These are phyloP conservation scores for Dioctria linearis DNA, from an alignment of 2,888 invertebrate species.

Conservation along the genomic window DNA sequence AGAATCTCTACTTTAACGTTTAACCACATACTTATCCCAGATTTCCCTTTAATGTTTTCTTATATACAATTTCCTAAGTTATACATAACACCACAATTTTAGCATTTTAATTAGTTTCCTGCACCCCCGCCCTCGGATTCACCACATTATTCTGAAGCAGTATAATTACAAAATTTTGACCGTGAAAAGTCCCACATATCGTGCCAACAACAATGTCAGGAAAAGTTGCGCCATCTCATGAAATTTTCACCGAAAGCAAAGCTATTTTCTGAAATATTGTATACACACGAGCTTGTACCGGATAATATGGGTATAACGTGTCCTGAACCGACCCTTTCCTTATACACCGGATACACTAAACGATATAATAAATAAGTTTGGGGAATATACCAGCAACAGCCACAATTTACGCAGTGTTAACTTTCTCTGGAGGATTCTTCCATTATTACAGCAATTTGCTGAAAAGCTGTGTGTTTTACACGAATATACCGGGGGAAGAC, in stretches of 20 bases:
- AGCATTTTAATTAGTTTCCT: no score
- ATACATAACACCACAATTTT: no score
- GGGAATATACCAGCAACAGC: slow-evolving; percentile 15
- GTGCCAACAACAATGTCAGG: slow-evolving; percentile 13
- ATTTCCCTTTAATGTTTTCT: no score
- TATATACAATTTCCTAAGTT: no score
- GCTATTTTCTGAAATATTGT: neutral
- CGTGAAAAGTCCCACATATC: slow-evolving; percentile 4
- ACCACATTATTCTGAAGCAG: no score
- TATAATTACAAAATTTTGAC: slow-evolving; percentile 12
- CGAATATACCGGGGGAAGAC: neutral
- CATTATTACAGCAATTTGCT: slow-evolving; percentile 27
- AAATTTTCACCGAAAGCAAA: slow-evolving; percentile 7
- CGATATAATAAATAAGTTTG: slow-evolving; percentile 25
- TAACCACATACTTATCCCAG: no score
- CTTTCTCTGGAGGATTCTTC: slow-evolving; percentile 6
- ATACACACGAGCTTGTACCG: neutral
- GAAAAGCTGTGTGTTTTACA: slow-evolving; percentile 10
- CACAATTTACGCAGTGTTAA: slow-evolving; percentile 22
- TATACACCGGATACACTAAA: slow-evolving; percentile 8
- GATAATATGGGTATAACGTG: neutral
- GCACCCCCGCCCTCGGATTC: no score
- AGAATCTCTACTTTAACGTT: no score
- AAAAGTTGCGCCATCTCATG: slow-evolving; percentile 1
- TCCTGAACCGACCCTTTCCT: neutral